Evolutionary conservation across 2,113 vertebrate genomes (phyloP).

Genomic region (Zonotrichia leucophrys): DNA sequence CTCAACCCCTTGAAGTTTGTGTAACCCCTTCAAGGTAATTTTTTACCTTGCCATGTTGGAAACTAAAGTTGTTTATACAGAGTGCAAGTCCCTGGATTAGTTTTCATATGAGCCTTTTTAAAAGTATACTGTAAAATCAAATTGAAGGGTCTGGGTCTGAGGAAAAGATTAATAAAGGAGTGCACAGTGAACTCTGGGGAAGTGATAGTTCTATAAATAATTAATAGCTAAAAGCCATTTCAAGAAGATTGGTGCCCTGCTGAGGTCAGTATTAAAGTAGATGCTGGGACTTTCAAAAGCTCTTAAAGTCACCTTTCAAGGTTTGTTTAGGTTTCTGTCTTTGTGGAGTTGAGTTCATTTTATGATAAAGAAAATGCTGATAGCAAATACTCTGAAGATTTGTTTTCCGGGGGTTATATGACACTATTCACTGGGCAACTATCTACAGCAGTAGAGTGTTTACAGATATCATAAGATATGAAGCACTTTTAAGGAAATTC

Average conservation of each 20-base stretch:
- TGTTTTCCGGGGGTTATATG: not conserved
- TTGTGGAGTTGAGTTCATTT: slow-evolving; percentile 29
- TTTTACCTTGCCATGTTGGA: slow-evolving; percentile 30
- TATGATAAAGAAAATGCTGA: slow-evolving; percentile 34
- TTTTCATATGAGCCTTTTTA: slow-evolving; percentile 21
- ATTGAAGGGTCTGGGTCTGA: slow-evolving; percentile 8
- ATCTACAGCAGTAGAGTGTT: slow-evolving; percentile 16
- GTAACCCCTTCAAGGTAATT: slow-evolving; percentile 37
- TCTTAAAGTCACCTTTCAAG: slow-evolving; percentile 32
- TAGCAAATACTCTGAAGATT: slow-evolving; percentile 44
- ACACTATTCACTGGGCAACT: slow-evolving; percentile 39
- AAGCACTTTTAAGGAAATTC: slow-evolving; percentile 36
- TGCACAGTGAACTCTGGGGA: not conserved
- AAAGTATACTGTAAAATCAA: slow-evolving; percentile 33
- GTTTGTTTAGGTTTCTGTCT: slow-evolving; percentile 52
- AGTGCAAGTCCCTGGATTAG: slow-evolving; percentile 34
- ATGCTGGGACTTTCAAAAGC: slow-evolving; percentile 28
- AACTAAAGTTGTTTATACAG: slow-evolving; percentile 44
- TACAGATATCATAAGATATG: slow-evolving; percentile 9
- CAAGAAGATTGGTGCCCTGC: slow-evolving; percentile 1
- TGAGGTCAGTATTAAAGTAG: slow-evolving; percentile 35
- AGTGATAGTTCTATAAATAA: slow-evolving; percentile 53
- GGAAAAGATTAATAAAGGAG: slow-evolving; percentile 37
- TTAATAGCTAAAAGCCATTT: slow-evolving; percentile 56
- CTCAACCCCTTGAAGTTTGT: slow-evolving; percentile 30